A percentile compares a stretch with the other conserved stretches of the same genome.
phyloP scores from a whole-genome alignment of 2,888 invertebrate genomes.

The Hirtodrosophila duncani region DNA sequence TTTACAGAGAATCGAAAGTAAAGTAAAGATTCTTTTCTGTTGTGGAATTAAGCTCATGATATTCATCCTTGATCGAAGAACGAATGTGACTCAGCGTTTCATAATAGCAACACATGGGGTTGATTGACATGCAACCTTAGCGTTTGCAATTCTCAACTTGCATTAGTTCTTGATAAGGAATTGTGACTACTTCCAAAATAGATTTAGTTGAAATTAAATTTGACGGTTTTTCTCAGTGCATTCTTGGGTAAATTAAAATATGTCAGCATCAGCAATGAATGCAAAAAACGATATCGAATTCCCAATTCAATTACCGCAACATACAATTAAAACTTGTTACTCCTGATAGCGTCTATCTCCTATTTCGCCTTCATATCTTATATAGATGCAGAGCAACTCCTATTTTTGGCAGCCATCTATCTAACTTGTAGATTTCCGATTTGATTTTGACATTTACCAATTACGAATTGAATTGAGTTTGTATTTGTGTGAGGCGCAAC shows the following conservation, averaged over 20 bases:
- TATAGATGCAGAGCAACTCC: conserved; percentile 37
- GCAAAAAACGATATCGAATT: conserved; percentile 13
- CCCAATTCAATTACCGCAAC: conserved; percentile 72
- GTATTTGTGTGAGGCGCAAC: conserved; percentile 38
- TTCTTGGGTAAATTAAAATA: conserved; percentile 57
- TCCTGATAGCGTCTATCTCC: conserved; percentile 31
- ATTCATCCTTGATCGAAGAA: too few species aligned
- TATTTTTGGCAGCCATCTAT: conserved; percentile 43
- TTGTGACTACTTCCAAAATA: too few species aligned
- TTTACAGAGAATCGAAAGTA: too few species aligned
- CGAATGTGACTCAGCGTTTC: too few species aligned
- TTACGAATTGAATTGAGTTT: conserved; percentile 48
- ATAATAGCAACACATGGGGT: too few species aligned
- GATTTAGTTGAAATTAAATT: too few species aligned
- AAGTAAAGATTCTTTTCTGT: too few species aligned
- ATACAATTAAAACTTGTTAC: conserved; percentile 70
- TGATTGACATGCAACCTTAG: too few species aligned
- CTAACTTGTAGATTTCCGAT: conserved; percentile 20
- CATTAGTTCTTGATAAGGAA: too few species aligned
- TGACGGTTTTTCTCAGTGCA: too few species aligned
- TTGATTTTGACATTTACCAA: conserved; percentile 64
- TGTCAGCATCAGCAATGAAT: conserved; percentile 36
- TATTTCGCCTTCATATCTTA: conserved; percentile 26
- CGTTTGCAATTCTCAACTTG: too few species aligned
- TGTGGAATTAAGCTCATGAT: too few species aligned